phyloP scores from a whole-genome alignment of 2,113 vertebrate species.

The Brachionichthys hirsutus region DNA sequence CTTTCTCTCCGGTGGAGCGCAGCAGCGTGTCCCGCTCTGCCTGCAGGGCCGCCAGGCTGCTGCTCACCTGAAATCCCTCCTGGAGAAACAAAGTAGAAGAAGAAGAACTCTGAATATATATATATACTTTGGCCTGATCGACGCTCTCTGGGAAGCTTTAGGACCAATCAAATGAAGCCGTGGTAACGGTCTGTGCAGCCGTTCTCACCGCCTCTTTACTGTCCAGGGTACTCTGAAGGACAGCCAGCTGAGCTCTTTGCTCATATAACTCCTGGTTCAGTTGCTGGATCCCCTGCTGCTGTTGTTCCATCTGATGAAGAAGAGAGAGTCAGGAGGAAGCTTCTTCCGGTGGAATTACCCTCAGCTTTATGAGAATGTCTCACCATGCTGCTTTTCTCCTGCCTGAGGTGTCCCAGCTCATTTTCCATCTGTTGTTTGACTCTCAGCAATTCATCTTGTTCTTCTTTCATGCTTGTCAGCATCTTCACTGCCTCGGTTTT shows the following conservation, averaged over 20 bases:
- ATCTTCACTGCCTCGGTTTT: constrained; percentile 87
- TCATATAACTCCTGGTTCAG: constrained; percentile 67
- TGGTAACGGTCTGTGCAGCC: too few species aligned
- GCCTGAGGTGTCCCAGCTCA: constrained; percentile 79
- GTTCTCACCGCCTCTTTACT: constrained; percentile 66
- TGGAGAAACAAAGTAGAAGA: constrained; percentile 28
- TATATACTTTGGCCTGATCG: too few species aligned
- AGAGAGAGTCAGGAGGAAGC: not conserved
- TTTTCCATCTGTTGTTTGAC: constrained; percentile 82
- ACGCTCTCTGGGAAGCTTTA: too few species aligned
- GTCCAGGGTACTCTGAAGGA: constrained; percentile 56
- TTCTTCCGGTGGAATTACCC: not conserved
- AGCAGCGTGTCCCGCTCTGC: constrained; percentile 75
- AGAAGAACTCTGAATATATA: not conserved
- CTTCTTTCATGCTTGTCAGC: constrained; percentile 77
- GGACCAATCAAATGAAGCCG: too few species aligned
- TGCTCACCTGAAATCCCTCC: constrained; percentile 70
- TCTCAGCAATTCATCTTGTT: constrained; percentile 80
- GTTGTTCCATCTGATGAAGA: constrained; percentile 44
- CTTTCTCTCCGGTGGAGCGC: constrained; percentile 41
- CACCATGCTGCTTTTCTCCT: constrained; percentile 73
- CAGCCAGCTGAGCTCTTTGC: constrained; percentile 58
- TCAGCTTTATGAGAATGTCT: not conserved
- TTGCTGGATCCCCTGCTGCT: constrained; percentile 60
- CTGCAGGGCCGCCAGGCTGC: constrained; percentile 71